Evolutionary conservation across 1,140 invertebrate species (phyloP).

Genomic region (Vanessa atalanta): DNA sequence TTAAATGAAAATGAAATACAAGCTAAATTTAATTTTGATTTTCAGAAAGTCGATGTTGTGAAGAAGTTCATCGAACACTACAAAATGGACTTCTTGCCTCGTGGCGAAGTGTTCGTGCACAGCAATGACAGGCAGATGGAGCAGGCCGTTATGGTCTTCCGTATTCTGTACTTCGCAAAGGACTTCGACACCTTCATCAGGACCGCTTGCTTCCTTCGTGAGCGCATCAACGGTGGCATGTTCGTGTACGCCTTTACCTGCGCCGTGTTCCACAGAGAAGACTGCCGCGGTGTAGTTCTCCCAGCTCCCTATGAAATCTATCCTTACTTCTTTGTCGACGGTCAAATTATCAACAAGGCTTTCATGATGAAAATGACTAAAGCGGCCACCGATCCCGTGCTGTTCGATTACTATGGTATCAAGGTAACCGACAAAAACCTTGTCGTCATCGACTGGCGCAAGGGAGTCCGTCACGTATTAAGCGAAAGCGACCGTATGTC

Average conservation of each 20-base stretch:
- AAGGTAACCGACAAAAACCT: constrained; percentile 70
- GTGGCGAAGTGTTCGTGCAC: constrained; percentile 81
- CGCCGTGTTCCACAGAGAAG: constrained; percentile 82
- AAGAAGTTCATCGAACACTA: constrained; percentile 61
- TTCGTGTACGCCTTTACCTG: constrained; percentile 83
- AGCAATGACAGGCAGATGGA: constrained; percentile 79
- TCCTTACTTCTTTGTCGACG: constrained; percentile 84
- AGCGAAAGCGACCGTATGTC: constrained; percentile 72
- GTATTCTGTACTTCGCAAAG: constrained; percentile 83
- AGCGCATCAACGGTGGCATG: constrained; percentile 83
- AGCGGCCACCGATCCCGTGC: constrained; percentile 72
- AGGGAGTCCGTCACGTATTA: constrained; percentile 60
- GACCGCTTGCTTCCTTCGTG: constrained; percentile 83
- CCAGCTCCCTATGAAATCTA: constrained; percentile 86
- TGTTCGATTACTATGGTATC: constrained; percentile 77
- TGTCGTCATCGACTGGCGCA: constrained; percentile 72
- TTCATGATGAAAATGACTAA: constrained; percentile 83
- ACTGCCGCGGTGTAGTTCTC: constrained; percentile 82
- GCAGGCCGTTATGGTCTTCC: constrained; percentile 82
- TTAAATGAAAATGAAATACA: neutral
- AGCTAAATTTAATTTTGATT: neutral
- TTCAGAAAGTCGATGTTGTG: constrained; percentile 68
- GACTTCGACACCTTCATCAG: constrained; percentile 85
- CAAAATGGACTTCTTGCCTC: constrained; percentile 76
- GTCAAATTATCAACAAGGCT: constrained; percentile 82